phyloP scores from a whole-genome alignment of 2,888 invertebrate species.

The Drosophila diplacantha region DNA sequence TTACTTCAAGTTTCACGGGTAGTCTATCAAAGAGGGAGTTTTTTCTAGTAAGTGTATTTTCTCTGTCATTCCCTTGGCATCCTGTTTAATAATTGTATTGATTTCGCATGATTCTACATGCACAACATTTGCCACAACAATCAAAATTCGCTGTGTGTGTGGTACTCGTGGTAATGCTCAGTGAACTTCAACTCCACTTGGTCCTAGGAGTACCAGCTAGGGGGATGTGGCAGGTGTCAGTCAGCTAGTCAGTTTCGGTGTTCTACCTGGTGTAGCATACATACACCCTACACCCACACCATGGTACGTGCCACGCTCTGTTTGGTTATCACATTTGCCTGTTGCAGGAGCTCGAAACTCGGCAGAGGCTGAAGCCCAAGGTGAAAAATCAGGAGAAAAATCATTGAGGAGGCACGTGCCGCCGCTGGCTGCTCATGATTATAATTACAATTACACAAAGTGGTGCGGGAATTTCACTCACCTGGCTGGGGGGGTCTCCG shows the following conservation, averaged over 20 bases:
- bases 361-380: background rate
- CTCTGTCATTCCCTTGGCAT: background rate
- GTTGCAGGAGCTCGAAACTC: constrained; percentile 42
- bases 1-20: too few relatives aligned
- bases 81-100: constrained; percentile 8
- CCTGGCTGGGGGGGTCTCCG: constrained; percentile 56
- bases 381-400: background rate
- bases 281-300: background rate
- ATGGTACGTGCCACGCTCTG: constrained; percentile 62
- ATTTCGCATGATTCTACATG: background rate
- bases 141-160: constrained; percentile 17
- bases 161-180: constrained; percentile 5
- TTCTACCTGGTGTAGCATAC: background rate
- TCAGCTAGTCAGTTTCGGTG: constrained; percentile 8
- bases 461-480: constrained; percentile 43
- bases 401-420: constrained; percentile 44
- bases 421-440: constrained; percentile 49
- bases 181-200: constrained; percentile 14
- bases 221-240: constrained; percentile 34
- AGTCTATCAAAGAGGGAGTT: too few relatives aligned
- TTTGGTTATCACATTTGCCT: constrained; percentile 56
- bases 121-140: constrained; percentile 10
- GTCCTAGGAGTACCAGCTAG: background rate
- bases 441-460: constrained; percentile 54
- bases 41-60: background rate